Percentiles rank a stretch among this genome's conserved stretches.
Conservation (phyloP, 1,140 invertebrate genomes). For the Sycophila sp. region DNA sequence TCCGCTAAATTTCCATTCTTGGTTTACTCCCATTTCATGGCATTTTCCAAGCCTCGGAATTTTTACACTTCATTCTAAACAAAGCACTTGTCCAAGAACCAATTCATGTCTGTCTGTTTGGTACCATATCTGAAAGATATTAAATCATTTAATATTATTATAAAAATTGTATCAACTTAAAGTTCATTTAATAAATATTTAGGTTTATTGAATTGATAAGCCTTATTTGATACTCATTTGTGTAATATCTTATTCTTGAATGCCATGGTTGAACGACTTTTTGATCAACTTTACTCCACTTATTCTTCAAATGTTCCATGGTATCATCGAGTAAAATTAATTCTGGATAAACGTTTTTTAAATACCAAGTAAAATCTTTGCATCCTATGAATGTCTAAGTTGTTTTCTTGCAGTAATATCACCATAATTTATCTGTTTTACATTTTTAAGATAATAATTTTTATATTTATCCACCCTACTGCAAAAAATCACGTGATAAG, state of each 20-base stretch:
- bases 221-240: slow-evolving; percentile 78
- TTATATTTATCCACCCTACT: slow-evolving; percentile 96
- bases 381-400: slow-evolving; percentile 82
- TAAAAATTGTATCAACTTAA: too few species aligned
- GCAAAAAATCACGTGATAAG: too few species aligned
- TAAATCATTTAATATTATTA: slow-evolving; percentile 3
- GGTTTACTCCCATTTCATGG: slow-evolving; percentile 88
- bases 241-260: slow-evolving; percentile 79
- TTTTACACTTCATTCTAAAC: slow-evolving; percentile 79
- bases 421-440: slow-evolving; percentile 76
- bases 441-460: slow-evolving; percentile 82
- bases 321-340: slow-evolving; percentile 74
- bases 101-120: slow-evolving; percentile 87
- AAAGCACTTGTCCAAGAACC: slow-evolving; percentile 85
- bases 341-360: slow-evolving; percentile 92
- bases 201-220: slow-evolving; percentile 80
- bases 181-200: slow-evolving; percentile 31
- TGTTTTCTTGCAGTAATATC: slow-evolving; percentile 80
- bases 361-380: slow-evolving; percentile 92
- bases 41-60: slow-evolving; percentile 85
- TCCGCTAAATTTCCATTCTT: slow-evolving; percentile 86
- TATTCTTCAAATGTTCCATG: slow-evolving; percentile 68
- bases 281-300: slow-evolving; percentile 71
- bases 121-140: slow-evolving; percentile 77
- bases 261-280: slow-evolving; percentile 83